Percentiles rank a stretch among this genome's conserved stretches.
These are phyloP conservation scores for Epirrita christyi DNA, from an alignment of 2,888 invertebrate genomes.

Conservation along the genomic window DNA sequence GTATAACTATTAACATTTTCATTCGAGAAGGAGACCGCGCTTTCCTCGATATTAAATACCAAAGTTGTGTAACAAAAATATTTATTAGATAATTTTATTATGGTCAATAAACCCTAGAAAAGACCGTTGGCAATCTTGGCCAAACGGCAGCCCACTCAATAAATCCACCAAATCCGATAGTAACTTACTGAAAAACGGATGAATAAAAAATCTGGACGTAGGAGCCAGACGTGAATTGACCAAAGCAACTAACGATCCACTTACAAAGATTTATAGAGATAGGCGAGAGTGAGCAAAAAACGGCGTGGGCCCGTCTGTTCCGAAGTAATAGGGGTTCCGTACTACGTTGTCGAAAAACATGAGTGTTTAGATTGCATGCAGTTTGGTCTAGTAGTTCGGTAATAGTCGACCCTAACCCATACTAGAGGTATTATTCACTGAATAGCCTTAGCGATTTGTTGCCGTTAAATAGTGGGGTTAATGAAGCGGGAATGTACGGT, in stretches of 20 bases:
- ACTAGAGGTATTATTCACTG: slow-evolving; percentile 21
- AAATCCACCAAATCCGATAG: slow-evolving; percentile 43
- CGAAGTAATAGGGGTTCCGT: slow-evolving; percentile 54
- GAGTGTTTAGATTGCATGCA: slow-evolving; percentile 57
- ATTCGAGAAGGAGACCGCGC: not conserved
- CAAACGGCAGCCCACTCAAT: slow-evolving; percentile 34
- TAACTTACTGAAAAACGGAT: slow-evolving; percentile 52
- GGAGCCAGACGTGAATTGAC: slow-evolving; percentile 65
- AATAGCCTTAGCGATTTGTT: slow-evolving; percentile 23
- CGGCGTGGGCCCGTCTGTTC: slow-evolving; percentile 56
- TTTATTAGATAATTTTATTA: slow-evolving; percentile 21
- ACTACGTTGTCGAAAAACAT: slow-evolving; percentile 54
- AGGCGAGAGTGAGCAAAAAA: slow-evolving; percentile 64
- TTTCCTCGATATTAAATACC: not conserved
- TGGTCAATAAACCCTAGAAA: slow-evolving; percentile 21
- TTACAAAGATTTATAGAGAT: slow-evolving; percentile 75
- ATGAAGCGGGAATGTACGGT: slow-evolving; percentile 27
- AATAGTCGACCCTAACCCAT: slow-evolving; percentile 34
- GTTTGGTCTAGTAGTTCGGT: slow-evolving; percentile 47
- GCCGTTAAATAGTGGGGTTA: slow-evolving; percentile 29
- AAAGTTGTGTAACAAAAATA: not conserved
- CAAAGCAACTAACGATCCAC: slow-evolving; percentile 73
- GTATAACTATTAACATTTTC: too few species aligned
- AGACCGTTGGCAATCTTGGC: slow-evolving; percentile 24
- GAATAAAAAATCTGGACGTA: slow-evolving; percentile 63